These are phyloP conservation scores for Drosophila ustulata DNA, from an alignment of 2,888 invertebrate species.

Conservation along the genomic window DNA sequence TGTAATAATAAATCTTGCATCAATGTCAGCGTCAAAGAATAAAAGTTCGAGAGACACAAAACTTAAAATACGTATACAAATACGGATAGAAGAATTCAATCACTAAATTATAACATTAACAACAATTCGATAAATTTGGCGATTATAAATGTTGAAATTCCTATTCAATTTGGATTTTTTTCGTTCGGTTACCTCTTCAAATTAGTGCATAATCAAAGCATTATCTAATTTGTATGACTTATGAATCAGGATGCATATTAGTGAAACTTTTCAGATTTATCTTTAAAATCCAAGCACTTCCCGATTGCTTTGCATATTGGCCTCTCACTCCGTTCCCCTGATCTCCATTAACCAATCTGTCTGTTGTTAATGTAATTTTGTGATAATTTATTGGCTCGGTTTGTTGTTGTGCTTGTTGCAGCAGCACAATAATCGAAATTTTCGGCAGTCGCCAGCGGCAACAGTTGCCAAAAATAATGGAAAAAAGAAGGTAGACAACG, in stretches of 20 bases:
- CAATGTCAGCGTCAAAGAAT: too few relatives aligned
- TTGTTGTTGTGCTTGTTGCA: slow-evolving; percentile 34
- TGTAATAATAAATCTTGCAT: too few relatives aligned
- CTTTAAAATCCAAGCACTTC: not conserved
- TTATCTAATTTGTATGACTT: too few relatives aligned
- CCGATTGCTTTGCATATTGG: slow-evolving; percentile 18
- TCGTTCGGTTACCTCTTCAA: too few relatives aligned
- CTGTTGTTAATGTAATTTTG: slow-evolving; percentile 54
- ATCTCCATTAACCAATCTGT: slow-evolving; percentile 50
- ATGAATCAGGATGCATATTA: slow-evolving; percentile 9
- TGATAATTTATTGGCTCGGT: slow-evolving; percentile 55
- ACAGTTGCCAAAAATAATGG: slow-evolving; percentile 32
- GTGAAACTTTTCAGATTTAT: slow-evolving; percentile 12
- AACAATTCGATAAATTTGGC: too few relatives aligned
- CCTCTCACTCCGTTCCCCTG: slow-evolving; percentile 9
- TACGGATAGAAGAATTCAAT: too few relatives aligned
- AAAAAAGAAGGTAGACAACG: slow-evolving; percentile 61
- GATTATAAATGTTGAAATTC: too few relatives aligned
- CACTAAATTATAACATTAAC: too few relatives aligned
- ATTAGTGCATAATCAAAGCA: too few relatives aligned
- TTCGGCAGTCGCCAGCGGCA: slow-evolving; percentile 68
- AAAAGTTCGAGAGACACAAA: too few relatives aligned
- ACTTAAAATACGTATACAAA: too few relatives aligned
- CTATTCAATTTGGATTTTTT: too few relatives aligned
- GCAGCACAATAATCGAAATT: slow-evolving; percentile 70